phyloP scores from a whole-genome alignment of 2,113 vertebrate species.

The Stigmatopora argus region DNA sequence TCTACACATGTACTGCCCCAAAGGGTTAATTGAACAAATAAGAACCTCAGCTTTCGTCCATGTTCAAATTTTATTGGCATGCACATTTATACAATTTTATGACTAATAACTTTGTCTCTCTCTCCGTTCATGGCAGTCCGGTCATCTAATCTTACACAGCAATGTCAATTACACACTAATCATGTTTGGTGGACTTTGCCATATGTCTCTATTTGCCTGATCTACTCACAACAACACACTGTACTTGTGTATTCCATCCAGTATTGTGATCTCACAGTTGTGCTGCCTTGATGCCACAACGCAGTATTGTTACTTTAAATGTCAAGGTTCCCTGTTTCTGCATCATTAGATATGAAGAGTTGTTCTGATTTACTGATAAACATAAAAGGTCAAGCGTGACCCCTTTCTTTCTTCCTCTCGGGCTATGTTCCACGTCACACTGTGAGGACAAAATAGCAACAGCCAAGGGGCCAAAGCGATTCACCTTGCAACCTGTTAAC shows the following conservation, averaged over 20 bases:
- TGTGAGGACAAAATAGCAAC: constrained; percentile 57
- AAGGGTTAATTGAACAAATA: too few relatives aligned
- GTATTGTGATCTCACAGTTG: constrained; percentile 14
- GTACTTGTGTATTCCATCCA: constrained; percentile 19
- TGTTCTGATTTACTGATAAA: constrained; percentile 66
- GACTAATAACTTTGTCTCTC: background rate
- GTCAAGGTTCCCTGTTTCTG: constrained; percentile 69
- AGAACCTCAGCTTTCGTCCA: too few relatives aligned
- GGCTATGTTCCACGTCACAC: constrained; percentile 45
- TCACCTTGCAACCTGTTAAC: constrained; percentile 26
- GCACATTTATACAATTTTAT: background rate
- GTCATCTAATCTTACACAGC: constrained; percentile 48
- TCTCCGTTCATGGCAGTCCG: background rate
- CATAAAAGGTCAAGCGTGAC: constrained; percentile 69
- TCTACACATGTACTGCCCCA: too few relatives aligned
- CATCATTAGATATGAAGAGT: constrained; percentile 72
- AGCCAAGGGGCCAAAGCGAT: constrained; percentile 30
- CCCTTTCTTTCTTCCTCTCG: constrained; percentile 15
- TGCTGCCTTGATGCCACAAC: constrained; percentile 32
- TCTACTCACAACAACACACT: constrained; percentile 34
- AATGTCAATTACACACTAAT: constrained; percentile 57
- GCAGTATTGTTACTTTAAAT: constrained; percentile 63
- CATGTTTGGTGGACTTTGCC: constrained; percentile 31
- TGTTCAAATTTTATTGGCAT: background rate
- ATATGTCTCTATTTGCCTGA: constrained; percentile 56